Conservation (phyloP, 2,888 invertebrate species). For the Druceiella hillmani region DNA sequence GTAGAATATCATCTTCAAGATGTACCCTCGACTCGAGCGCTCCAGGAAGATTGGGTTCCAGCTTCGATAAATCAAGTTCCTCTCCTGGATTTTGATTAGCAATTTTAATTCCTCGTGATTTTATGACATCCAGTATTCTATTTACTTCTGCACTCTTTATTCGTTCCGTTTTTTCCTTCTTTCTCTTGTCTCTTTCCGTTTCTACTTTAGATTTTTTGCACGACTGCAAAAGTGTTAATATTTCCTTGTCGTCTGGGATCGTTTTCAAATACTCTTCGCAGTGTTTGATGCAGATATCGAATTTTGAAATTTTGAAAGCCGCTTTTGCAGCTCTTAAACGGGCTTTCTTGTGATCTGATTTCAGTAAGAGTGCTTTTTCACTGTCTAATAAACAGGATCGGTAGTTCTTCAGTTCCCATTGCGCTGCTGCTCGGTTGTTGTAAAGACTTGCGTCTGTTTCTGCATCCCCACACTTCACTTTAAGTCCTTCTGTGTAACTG, state of each 20-base stretch:
- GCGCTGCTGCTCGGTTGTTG: constrained; percentile 88
- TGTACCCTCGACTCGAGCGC: constrained; percentile 60
- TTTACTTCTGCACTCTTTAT: constrained; percentile 41
- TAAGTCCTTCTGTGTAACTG: constrained; percentile 87
- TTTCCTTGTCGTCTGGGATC: constrained; percentile 50
- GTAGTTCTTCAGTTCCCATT: constrained; percentile 79
- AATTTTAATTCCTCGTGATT: constrained; percentile 48
- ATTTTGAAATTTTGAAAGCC: constrained; percentile 59
- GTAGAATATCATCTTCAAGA: constrained; percentile 54
- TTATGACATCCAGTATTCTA: constrained; percentile 37
- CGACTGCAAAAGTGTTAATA: constrained; percentile 32
- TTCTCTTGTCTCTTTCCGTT: constrained; percentile 52
- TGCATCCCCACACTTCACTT: constrained; percentile 61
- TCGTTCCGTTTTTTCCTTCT: constrained; percentile 39
- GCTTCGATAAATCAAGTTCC: constrained; percentile 45
- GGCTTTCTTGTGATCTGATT: constrained; percentile 74
- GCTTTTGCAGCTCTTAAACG: constrained; percentile 69
- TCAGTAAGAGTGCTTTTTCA: constrained; percentile 67
- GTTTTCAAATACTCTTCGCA: constrained; percentile 62
- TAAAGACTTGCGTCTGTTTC: constrained; percentile 78
- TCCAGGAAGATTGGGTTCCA: constrained; percentile 62
- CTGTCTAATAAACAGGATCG: constrained; percentile 77
- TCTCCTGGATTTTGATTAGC: constrained; percentile 47
- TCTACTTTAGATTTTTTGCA: constrained; percentile 47
- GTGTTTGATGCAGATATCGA: constrained; percentile 64